Evolutionary conservation across 1,140 invertebrate species (phyloP).

Genomic region (Xylocopa sonorina): DNA sequence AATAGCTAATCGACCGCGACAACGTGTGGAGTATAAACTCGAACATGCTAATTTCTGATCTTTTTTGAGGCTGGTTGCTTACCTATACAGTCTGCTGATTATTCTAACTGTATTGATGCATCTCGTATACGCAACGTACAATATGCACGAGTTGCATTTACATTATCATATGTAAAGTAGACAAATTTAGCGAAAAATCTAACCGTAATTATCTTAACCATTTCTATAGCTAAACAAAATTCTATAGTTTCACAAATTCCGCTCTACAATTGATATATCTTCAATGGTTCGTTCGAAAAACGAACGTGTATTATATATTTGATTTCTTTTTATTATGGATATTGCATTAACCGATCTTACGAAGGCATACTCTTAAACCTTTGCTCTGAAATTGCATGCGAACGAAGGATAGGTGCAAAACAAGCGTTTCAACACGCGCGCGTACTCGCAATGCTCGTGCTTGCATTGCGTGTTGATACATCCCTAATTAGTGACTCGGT

Average conservation of each 20-base stretch:
- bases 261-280: no score
- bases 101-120: background rate
- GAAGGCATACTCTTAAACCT: background rate
- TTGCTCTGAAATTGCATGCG: background rate
- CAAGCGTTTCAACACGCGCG: background rate
- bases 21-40: background rate
- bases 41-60: background rate
- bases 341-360: background rate
- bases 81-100: no score
- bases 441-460: constrained; percentile 11
- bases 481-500: constrained; percentile 50
- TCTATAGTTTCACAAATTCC: no score
- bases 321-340: background rate
- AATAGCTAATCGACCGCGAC: background rate
- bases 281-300: background rate
- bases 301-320: no score
- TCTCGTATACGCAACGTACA: background rate
- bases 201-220: no score
- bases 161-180: background rate
- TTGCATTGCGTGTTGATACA: constrained; percentile 47
- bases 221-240: no score
- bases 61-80: background rate
- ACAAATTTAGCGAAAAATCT: no score
- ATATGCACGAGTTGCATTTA: background rate
- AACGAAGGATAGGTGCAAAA: constrained; percentile 13